Base-by-base conservation (phyloP, 2,888 invertebrate genomes). In the Ceratothoa steindachneri region DNA sequence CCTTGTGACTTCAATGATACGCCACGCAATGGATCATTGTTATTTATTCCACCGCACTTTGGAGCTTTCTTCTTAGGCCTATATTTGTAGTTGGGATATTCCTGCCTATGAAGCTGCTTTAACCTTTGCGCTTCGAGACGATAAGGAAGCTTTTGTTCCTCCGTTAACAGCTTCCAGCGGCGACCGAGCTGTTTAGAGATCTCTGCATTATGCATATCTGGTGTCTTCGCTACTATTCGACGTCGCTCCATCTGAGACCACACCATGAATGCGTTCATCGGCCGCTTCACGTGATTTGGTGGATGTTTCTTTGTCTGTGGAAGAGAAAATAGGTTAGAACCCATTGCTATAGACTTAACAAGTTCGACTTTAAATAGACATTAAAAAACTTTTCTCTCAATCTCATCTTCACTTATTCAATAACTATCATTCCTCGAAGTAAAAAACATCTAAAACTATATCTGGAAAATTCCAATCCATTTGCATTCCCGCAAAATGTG, bases 211-310 rank as follows among this genome's bases (percentile, higher is more conserved):
- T 98, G 97, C 91, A 97, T 92, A 84, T 97, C 97, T 0, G 97
- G 97, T 71, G 94, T 93, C 80, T 91, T 89, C 84, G 96, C 95
- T 86, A 96, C 95, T 81, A 98, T 97, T 88, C 96, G 95, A 84
- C 95, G 90, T 82, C 97, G 90, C 84, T 97, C 95, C 82, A 97
- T 93, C 86, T 98, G 97, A 80, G 95, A 95, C 97, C 97, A 97
- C 71, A 97, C 97, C 97, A 97, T 97, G 86, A 97, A 97, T 78
- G 96, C 95, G 86, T 98, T 98, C 97, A 98, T 98, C 73, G 98
- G 98, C 83, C 97, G 88, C 86, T 98, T 98, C 85, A 98, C 95
- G 89, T 97, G 97, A 85, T 95, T 95, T 60, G 96, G 93, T 83
- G 93, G 93, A 86, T 95, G 93, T 87, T 98, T 98, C 88, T 97